These are phyloP conservation scores for Nephrotoma guestfalica DNA, from an alignment of 2,888 invertebrate species.

Conservation along the genomic window DNA sequence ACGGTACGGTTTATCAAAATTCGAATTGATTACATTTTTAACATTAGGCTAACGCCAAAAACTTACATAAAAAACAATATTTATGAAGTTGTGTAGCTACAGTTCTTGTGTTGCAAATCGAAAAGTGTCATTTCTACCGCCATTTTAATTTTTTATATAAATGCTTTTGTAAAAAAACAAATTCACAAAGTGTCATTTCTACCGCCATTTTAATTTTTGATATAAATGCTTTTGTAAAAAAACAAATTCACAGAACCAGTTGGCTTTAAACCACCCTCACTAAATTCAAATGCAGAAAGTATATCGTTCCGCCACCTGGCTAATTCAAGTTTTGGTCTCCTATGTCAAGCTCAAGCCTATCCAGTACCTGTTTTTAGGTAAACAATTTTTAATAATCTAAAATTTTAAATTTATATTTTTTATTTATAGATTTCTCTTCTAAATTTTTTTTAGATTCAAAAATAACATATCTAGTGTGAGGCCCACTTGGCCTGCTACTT, in stretches of 20 bases:
- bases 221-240: neutral
- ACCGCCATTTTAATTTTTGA: neutral
- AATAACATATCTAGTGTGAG: neutral
- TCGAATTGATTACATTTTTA: too few species aligned
- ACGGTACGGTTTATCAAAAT: too few species aligned
- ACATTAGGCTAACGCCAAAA: too few species aligned
- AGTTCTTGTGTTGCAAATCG: too few species aligned
- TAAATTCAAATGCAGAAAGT: slow-evolving; percentile 17
- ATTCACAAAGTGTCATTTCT: neutral
- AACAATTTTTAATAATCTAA: slow-evolving; percentile 7
- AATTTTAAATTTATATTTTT: slow-evolving; percentile 4
- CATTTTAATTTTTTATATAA: neutral
- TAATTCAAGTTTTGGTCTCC: slow-evolving; percentile 29
- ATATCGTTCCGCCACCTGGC: slow-evolving; percentile 25
- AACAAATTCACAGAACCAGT: slow-evolving; percentile 31
- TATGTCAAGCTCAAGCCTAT: slow-evolving; percentile 41
- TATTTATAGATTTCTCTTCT: neutral
- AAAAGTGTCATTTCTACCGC: too few species aligned
- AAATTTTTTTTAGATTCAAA: neutral
- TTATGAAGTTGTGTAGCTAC: too few species aligned
- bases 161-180: neutral
- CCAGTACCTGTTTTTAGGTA: slow-evolving; percentile 42
- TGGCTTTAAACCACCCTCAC: slow-evolving; percentile 34
- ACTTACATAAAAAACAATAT: too few species aligned
- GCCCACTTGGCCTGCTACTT: slow-evolving; percentile 17